Evolutionary conservation across 2,797 vertebrate genomes (phyloP), one percentile per base, ranked within the genome.

Genomic region (Ctenopoma multispine): DNA sequence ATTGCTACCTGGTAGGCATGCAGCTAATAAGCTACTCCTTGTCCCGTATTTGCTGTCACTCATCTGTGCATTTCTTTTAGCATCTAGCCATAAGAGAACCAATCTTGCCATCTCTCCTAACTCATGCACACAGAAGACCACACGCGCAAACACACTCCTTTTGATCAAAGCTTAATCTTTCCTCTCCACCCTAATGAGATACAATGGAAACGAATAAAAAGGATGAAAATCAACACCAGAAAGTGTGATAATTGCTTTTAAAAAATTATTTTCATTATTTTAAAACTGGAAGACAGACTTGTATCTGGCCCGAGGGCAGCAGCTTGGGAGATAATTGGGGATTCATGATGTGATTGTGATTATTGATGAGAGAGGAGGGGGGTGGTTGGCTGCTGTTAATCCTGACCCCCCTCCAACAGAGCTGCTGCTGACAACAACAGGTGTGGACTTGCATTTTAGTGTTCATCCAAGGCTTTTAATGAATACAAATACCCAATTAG

Each of bases 401-500:
- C 62, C 77, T 62, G 67, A 81, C 72, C 69, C 7, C n/a, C 71
- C 64, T 75, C 72, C 64, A 21, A 77, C 55, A 12, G 60, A 73
- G 68, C 36, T 2, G 12, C 47, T 6, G 18, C 69, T 34, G 72
- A 72, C 75, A 58, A 87, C 79, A 87, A 87, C 85, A 87, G 83
- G 76, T 83, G 82, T 81, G 77, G 82, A 67, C 64, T 60, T 54
- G 77, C 72, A 72, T 82, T 62, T 76, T 57, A 65, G 74, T 62
- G 69, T 58, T 81, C 78, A 65, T 50, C 27, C 65, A 9, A 14
- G 29, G 51, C 48, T 67, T 61, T 80, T 87, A 83, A 90, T 83
- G 81, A 91, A 87, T 83, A 89, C 72, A 87, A 84, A 88, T 83
- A 71, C 67, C 46, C 57, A 83, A 82, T 87, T 84, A 86, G 63